phyloP scores from a whole-genome alignment of 2,888 invertebrate genomes.

The Troilus luridus region DNA sequence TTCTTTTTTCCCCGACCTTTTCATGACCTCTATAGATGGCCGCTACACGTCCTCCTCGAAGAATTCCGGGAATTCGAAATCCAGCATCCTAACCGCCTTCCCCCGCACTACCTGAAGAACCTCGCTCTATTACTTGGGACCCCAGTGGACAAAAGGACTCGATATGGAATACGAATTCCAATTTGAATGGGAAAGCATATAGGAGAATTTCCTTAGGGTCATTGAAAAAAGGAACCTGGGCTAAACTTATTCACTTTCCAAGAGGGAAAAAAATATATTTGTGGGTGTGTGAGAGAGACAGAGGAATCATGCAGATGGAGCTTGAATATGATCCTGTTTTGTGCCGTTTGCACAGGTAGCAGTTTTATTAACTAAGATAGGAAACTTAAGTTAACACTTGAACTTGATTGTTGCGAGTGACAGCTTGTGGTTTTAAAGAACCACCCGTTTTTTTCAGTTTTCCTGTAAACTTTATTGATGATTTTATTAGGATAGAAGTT shows the following conservation, averaged over 20 bases:
- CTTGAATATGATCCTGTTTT: too few relatives aligned
- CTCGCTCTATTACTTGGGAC: constrained; percentile 4
- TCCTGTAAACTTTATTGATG: too few relatives aligned
- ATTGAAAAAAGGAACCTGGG: neutral
- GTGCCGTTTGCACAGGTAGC: too few relatives aligned
- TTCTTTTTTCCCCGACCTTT: neutral
- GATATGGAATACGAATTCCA: constrained; percentile 29
- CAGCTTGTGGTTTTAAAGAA: too few relatives aligned
- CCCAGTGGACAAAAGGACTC: neutral
- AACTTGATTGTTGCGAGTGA: too few relatives aligned
- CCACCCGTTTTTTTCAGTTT: too few relatives aligned
- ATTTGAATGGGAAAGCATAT: neutral
- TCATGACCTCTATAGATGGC: neutral
- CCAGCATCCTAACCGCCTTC: neutral
- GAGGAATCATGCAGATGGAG: too few relatives aligned
- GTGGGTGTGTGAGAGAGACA: too few relatives aligned
- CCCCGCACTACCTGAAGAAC: neutral
- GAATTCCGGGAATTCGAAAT: constrained; percentile 12
- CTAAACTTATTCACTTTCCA: neutral
- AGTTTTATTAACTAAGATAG: too few relatives aligned
- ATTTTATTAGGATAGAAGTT: too few relatives aligned
- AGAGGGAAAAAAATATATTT: neutral
- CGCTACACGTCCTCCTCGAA: neutral
- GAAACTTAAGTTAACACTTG: too few relatives aligned
- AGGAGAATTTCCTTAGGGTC: neutral